phyloP scores from a whole-genome alignment of 23 tunicate genomes.

The Phallusia fumigata region DNA sequence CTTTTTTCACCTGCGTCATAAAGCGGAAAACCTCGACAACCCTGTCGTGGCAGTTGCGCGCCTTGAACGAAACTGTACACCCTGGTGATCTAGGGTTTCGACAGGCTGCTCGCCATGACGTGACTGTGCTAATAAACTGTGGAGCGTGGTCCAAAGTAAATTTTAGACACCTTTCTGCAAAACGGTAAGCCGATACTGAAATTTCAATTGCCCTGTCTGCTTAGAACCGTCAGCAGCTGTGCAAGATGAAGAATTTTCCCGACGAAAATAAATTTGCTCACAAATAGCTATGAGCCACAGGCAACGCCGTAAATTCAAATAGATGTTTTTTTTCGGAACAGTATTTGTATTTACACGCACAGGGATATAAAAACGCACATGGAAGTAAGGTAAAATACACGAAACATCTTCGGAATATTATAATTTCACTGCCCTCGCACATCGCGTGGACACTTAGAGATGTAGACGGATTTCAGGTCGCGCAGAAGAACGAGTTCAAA shows the following conservation, averaged over 20 bases:
- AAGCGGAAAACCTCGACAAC: background rate
- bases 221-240: background rate
- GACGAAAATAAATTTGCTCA: too few relatives aligned
- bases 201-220: background rate
- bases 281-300: too few relatives aligned
- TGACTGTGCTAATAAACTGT: background rate
- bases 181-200: background rate
- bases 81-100: background rate
- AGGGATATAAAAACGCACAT: background rate
- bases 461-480: background rate
- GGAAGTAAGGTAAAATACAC: too few relatives aligned
- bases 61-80: background rate
- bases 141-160: background rate
- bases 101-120: background rate
- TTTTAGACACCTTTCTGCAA: background rate
- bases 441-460: too few relatives aligned
- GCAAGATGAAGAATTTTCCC: background rate
- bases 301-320: too few relatives aligned
- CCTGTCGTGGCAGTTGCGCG: background rate
- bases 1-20: background rate
- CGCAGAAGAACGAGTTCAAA: background rate
- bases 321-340: background rate
- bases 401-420: background rate
- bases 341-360: slow-evolving; percentile 1
- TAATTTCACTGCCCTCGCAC: too few relatives aligned